Conservation (phyloP, 2,797 vertebrate species). For the Spheniscus humboldti region DNA sequence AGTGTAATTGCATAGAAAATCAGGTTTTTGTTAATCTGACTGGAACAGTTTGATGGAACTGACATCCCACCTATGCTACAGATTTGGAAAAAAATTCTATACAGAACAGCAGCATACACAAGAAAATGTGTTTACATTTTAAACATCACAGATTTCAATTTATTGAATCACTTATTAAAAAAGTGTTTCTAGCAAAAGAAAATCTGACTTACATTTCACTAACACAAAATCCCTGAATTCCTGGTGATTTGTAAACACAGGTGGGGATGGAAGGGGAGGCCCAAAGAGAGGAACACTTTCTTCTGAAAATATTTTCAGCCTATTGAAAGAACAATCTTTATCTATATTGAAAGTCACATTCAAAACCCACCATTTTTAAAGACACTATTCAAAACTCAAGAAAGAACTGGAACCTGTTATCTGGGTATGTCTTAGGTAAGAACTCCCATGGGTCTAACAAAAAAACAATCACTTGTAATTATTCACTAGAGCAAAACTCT, state of each 20-base stretch:
- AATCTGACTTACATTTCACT: slow-evolving; percentile 89
- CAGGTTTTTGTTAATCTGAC: background rate
- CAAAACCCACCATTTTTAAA: background rate
- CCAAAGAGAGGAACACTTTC: slow-evolving; percentile 98
- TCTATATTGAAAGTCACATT: background rate
- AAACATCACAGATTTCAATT: background rate
- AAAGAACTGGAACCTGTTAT: background rate
- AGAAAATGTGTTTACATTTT: background rate
- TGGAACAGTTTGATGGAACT: background rate
- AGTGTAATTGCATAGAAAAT: background rate
- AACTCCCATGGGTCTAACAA: background rate
- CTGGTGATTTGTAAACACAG: slow-evolving; percentile 97
- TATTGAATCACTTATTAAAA: background rate
- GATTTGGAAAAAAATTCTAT: background rate
- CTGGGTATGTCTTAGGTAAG: background rate
- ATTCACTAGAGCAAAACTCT: background rate
- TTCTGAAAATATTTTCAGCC: slow-evolving; percentile 99
- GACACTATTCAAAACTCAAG: background rate
- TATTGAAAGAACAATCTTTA: slow-evolving; percentile 62
- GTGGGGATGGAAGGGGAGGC: slow-evolving; percentile 92
- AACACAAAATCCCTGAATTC: slow-evolving; percentile 99
- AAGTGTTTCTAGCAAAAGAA: background rate
- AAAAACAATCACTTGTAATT: background rate
- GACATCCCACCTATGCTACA: background rate
- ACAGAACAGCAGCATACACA: background rate